Evolutionary conservation across 30 jellyfish, hydroid and myxozoan genomes (phyloP).

Genomic region (Nemopilema nomurai): DNA sequence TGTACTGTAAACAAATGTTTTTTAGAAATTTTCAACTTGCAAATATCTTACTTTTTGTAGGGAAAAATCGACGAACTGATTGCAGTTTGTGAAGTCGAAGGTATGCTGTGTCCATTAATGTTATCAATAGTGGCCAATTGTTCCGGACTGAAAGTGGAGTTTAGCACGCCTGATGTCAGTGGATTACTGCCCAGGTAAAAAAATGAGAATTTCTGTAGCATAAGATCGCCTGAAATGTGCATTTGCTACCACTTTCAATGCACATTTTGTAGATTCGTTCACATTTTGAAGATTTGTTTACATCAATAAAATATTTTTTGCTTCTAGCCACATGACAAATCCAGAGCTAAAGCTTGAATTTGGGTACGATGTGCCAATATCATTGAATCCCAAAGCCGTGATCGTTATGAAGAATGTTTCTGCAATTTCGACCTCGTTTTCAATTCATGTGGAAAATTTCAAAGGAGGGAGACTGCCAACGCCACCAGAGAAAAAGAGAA

Average conservation of each 20-base stretch:
- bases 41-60: conserved; percentile 11
- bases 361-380: conserved; percentile 73
- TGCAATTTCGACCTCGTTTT: conserved; percentile 67
- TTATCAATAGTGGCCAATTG: conserved; percentile 63
- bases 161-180: conserved; percentile 67
- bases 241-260: too few species aligned
- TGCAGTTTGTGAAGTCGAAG: conserved; percentile 73
- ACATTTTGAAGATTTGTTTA: too few species aligned
- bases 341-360: conserved; percentile 59
- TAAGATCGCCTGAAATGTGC: too few species aligned
- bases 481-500: conserved; percentile 56
- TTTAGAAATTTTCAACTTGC: neutral
- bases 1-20: too few species aligned
- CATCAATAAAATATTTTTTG: neutral
- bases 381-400: conserved; percentile 46
- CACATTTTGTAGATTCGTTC: too few species aligned
- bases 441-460: conserved; percentile 52
- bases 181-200: conserved; percentile 51
- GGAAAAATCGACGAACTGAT: conserved; percentile 37
- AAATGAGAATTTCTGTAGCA: too few species aligned
- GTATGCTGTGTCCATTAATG: conserved; percentile 67
- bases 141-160: conserved; percentile 65
- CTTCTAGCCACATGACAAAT: conserved; percentile 8
- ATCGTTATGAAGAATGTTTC: conserved; percentile 71
- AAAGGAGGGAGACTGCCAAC: conserved; percentile 70